phyloP scores from a whole-genome alignment of 2,797 vertebrate species.

The Myoxocephalus aenaeus region DNA sequence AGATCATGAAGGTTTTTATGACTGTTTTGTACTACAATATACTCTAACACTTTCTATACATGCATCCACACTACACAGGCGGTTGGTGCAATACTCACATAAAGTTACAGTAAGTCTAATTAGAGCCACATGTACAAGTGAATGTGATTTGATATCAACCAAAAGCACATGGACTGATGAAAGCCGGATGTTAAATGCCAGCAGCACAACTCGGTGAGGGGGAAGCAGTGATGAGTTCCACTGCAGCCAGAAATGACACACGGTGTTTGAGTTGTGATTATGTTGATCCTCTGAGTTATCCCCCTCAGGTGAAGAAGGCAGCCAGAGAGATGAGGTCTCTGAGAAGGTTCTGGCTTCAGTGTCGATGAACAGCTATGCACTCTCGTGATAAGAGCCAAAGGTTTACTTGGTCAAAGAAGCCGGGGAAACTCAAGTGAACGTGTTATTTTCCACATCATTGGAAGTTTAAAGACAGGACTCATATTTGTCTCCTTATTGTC shows the following conservation, averaged over 20 bases:
- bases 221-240: constrained; percentile 23
- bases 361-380: neutral
- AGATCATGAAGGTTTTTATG: too few relatives aligned
- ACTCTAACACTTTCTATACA: too few relatives aligned
- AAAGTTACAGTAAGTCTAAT: constrained; percentile 26
- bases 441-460: neutral
- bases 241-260: constrained; percentile 33
- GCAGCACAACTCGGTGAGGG: constrained; percentile 21
- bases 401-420: neutral
- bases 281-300: constrained; percentile 43
- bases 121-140: constrained; percentile 5
- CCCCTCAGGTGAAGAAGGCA: constrained; percentile 34
- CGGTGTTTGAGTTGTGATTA: constrained; percentile 45
- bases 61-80: neutral
- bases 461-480: neutral
- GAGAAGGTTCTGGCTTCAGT: constrained; percentile 7
- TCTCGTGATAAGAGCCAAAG: neutral
- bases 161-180: constrained; percentile 13
- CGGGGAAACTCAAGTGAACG: neutral
- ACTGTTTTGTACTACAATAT: neutral
- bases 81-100: constrained; percentile 25
- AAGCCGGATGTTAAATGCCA: constrained; percentile 12
- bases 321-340: constrained; percentile 5
- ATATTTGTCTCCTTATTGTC: neutral
- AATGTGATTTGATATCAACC: constrained; percentile 41